Base-by-base conservation (phyloP, 1,140 invertebrate species). In the Aphidius gifuensis region DNA sequence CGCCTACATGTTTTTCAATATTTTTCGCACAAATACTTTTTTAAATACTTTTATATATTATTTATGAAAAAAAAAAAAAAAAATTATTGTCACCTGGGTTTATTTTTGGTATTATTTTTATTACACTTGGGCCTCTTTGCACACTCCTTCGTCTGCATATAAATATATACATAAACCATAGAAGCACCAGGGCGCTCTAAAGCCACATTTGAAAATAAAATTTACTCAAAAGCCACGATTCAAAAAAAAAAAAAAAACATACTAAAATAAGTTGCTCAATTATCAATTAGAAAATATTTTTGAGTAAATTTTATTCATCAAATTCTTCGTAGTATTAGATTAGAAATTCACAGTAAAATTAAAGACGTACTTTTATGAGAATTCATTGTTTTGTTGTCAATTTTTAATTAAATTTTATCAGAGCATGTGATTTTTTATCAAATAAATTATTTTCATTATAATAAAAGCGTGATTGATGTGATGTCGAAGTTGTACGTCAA, bases 381-480 rank as follows among this genome's bases (percentile, higher is more conserved):
- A 67, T 72, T 72, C 72, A 75, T 74, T 74, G 71, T 76, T 74
- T 76, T 69, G 63, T 65, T 62, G 9, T 40, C 60, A 38, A 48
- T 56, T 59, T 45, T 64, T 63, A 45, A 50, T 60, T 45, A n/a
- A 32, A 32, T 39, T 38, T 53, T 53, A 5, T 7, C 40, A 53
- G 23, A 32, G 23, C 51, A 53, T 39, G 51, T 16, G 16, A 16
- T 16, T 16, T 16, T 16, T 16, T 16, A 16, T 16, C 1, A 16
- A 16, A 16, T 16, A 16, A 16, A 16, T 16, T 16, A 16, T 16
- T 16, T 16, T 16, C 16, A 16, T 16, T 16, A 16, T 16, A 16
- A 16, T 16, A 16, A 16, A 16, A 16, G 16, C 16, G 16, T 16
- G 1, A 16, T 16, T 16, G 16, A 16, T 16, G 16, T 16, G 16